Percentiles rank a stretch among this genome's conserved stretches.
phyloP scores from a whole-genome alignment of 2,113 vertebrate genomes.

The Ifrita kowaldi region DNA sequence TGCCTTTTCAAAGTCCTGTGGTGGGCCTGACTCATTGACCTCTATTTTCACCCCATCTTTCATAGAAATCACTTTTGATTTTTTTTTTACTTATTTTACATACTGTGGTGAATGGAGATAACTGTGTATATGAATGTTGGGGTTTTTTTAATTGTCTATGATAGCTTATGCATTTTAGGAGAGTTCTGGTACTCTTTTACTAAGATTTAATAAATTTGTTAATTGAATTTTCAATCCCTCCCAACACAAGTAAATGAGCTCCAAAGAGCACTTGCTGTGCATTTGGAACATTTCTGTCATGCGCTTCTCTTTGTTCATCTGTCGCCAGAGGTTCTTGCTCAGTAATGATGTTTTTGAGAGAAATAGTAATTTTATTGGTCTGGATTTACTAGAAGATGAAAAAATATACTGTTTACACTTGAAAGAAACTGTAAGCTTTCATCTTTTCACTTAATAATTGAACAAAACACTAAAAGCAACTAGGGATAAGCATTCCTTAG shows the following conservation, averaged over 20 bases:
- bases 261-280: constrained; percentile 52
- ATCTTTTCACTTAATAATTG: constrained; percentile 68
- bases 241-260: constrained; percentile 53
- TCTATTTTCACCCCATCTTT: constrained; percentile 19
- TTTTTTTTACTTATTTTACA: constrained; percentile 59
- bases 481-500: constrained; percentile 63
- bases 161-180: constrained; percentile 76
- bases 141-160: constrained; percentile 67
- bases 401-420: constrained; percentile 59
- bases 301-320: constrained; percentile 65
- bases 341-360: constrained; percentile 67
- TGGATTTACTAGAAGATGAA: constrained; percentile 66
- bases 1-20: constrained; percentile 74
- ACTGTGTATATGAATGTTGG: constrained; percentile 73
- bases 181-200: constrained; percentile 64
- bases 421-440: constrained; percentile 66
- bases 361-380: constrained; percentile 56
- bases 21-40: constrained; percentile 68
- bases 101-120: constrained; percentile 74
- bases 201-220: constrained; percentile 71
- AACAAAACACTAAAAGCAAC: constrained; percentile 67
- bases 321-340: constrained; percentile 71
- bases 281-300: constrained; percentile 61
- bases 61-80: constrained; percentile 49
- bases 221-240: constrained; percentile 63